Evolutionary conservation across 2,888 invertebrate species (phyloP).

Genomic region (Philaethria dido): DNA sequence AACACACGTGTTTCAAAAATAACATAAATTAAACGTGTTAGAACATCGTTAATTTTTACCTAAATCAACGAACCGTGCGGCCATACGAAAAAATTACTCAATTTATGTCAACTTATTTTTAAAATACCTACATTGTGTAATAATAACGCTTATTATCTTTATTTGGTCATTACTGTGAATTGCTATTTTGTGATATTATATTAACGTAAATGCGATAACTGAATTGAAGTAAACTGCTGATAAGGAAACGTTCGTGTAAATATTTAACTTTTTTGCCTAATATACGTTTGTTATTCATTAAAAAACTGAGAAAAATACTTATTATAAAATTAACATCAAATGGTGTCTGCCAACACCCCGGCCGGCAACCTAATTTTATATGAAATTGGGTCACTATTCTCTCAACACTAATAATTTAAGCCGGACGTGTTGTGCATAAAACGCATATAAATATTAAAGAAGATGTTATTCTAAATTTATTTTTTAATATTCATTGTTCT

Average conservation of each 20-base stretch:
- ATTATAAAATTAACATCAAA: conserved; percentile 3
- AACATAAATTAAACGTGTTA: conserved; percentile 3
- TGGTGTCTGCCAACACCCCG: conserved; percentile 41
- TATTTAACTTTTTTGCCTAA: conserved; percentile 4
- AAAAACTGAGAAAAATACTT: neutral
- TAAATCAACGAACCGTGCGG: conserved; percentile 25
- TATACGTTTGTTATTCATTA: neutral
- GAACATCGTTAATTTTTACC: conserved; percentile 20
- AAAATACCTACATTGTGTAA: conserved; percentile 21
- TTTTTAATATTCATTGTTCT: neutral
- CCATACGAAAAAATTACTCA: conserved; percentile 10
- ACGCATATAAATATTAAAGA: neutral
- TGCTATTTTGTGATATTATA: conserved; percentile 7
- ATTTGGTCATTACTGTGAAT: neutral
- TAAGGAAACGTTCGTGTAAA: conserved; percentile 7
- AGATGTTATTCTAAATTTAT: neutral
- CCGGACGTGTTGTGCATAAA: neutral
- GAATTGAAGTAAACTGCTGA: conserved; percentile 14
- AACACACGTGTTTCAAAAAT: neutral
- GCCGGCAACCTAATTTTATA: conserved; percentile 50
- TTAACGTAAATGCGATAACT: conserved; percentile 15
- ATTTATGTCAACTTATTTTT: conserved; percentile 26
- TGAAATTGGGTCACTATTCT: conserved; percentile 59
- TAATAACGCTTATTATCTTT: conserved; percentile 2
- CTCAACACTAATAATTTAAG: conserved; percentile 44